Percentiles rank a stretch among this genome's conserved stretches.
Evolutionary conservation across 2,888 invertebrate species (phyloP).

Genomic region (Imbricaverruca yamaguchii): DNA sequence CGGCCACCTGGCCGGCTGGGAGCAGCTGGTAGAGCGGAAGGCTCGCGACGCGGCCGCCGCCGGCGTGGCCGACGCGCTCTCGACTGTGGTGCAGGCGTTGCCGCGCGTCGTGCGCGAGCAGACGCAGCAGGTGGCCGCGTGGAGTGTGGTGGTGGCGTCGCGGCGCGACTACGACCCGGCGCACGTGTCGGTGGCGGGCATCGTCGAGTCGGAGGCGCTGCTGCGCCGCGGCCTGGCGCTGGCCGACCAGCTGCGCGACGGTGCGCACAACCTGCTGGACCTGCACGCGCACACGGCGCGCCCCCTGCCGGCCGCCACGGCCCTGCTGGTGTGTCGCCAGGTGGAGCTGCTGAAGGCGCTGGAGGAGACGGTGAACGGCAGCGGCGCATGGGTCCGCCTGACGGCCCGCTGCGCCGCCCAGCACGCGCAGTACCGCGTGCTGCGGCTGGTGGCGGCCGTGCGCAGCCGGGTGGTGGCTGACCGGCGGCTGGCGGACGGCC

Average conservation of each 20-base stretch:
- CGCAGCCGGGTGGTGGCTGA: background rate
- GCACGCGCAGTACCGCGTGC: slow-evolving; percentile 30
- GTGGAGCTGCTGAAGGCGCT: slow-evolving; percentile 32
- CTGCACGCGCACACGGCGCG: slow-evolving; percentile 30
- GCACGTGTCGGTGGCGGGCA: background rate
- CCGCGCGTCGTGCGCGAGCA: background rate
- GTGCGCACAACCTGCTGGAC: slow-evolving; percentile 29
- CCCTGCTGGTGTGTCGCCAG: slow-evolving; percentile 29
- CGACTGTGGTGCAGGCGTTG: background rate
- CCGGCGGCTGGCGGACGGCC: slow-evolving; percentile 27
- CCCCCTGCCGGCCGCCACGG: slow-evolving; percentile 30
- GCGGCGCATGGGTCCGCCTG: slow-evolving; percentile 26
- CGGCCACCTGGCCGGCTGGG: background rate
- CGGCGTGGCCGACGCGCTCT: background rate
- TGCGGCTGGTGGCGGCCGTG: slow-evolving; percentile 3
- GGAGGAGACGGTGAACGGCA: slow-evolving; percentile 26
- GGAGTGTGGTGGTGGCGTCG: background rate
- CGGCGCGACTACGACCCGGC: background rate
- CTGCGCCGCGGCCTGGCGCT: slow-evolving; percentile 29
- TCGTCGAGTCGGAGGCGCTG: background rate
- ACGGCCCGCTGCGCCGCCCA: slow-evolving; percentile 30
- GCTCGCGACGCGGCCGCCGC: background rate
- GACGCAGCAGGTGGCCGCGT: background rate
- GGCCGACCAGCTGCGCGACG: slow-evolving; percentile 29
- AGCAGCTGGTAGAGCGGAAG: background rate